Base-by-base conservation (phyloP, 2,113 vertebrate genomes). In the Sarotherodon lohbergeri region DNA sequence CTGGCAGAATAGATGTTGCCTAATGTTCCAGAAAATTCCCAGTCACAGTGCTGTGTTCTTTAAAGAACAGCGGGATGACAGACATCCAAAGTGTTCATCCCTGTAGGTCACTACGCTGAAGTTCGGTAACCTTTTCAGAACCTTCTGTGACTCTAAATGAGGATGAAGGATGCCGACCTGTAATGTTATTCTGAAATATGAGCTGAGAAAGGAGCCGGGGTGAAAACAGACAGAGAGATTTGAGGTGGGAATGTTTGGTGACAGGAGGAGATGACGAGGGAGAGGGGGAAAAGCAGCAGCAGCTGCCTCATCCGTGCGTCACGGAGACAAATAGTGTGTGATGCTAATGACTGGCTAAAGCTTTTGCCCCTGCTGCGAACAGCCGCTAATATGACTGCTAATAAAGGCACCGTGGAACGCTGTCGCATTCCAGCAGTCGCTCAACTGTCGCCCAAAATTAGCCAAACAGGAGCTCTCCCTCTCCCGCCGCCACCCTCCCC, bases 281-380 rank as follows among this genome's bases (percentile, higher is more conserved):
- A 11, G 61, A 80, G 29, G 34, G 54, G 68, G 48, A 13, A 68
- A 86, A 84, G 68, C 76, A 78, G 81, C 87, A 66, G 34, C 88
- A 88, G 85, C 90, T 78, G 80, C 91, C 85, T 93, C 91, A 68
- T 94, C 88, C 83, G 34, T 12, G 86, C 91, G 89, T 93, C 94
- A 94, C 82, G 83, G 83, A 96, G 93, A 96, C 90, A 92, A 95
- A 94, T 92, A 93, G 90, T 57, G 32, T 76, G 84, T 85, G 88
- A 94, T 94, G 95, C 91, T 96, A 95, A 96, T 95, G 95, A 96
- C 91, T 57, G 94, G 94, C 96, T 96, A 92, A 95, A 96, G 94
- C 93, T 93, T 89, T 88, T 82, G 90, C 93, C 92, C 95, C 95
- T 27, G 94, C 95, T 92, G 94, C 84, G 95, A 93, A 94, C 90